Evolutionary conservation across 2,797 vertebrate genomes (phyloP), one percentile per base, ranked within the genome.

Genomic region (Aeoliscus strigatus): DNA sequence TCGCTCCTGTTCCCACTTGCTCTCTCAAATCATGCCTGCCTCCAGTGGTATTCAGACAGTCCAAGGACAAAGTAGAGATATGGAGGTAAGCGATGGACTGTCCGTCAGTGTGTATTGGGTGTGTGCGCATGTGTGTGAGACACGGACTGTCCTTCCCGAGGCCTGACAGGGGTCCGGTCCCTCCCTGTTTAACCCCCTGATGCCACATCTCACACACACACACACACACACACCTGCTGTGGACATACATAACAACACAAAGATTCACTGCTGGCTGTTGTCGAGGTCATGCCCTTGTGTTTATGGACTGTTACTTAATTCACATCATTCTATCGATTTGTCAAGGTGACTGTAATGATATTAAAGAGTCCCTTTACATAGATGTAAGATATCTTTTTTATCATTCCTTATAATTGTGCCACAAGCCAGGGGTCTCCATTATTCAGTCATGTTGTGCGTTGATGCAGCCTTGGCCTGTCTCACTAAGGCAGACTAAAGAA

Each of bases 61-160:
- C 83, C 83, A 86, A 88, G 87, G 87, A 86, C 83, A 84, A 82
- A 80, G 75, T 77, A 72, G 70, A 85, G 82, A 85, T 83, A 84
- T 58, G 80, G 77, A 83, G 51, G 72, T n/a, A 66, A 84, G 77
- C 79, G 78, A 70, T 81, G 82, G 80, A 83, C 81, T 77, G 82
- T 81, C 82, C 77, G 59, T 80, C 78, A 66, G 70, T 51, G 68
- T 66, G 59, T 66, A 56, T 66, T 35, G n/a, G 60, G 45, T 56
- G 45, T 30, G 66, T 55, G 47, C 27, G 45, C 15, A 17, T 15
- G 14, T 27, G 29, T 15, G 52, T 48, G 30, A 44, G 47, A 51
- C 39, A 39, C 34, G 27, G 51, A 70, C 65, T 54, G 60, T 61
- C 75, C 66, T 79, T 55, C 55, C 61, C 62, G 70, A 66, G 65